Conservation (phyloP, 1,140 invertebrate species). For the Laupala kohalensis region DNA sequence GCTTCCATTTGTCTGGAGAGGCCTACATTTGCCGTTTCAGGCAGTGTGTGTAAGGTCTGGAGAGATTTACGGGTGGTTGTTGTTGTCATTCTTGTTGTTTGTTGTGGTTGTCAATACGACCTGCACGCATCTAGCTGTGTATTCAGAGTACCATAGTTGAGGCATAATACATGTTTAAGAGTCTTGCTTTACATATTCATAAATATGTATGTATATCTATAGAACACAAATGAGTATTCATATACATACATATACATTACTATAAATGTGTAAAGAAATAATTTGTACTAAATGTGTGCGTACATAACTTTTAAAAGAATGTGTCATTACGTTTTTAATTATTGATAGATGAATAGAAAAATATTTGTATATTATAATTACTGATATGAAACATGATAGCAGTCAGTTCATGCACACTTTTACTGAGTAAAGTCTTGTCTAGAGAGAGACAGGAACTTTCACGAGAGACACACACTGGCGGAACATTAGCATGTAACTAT, state of each 20-base stretch:
- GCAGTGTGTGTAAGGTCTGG: constrained; percentile 7
- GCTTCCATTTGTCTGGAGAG: constrained; percentile 13
- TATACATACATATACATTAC: background rate
- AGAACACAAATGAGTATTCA: background rate
- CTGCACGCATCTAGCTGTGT: constrained; percentile 4
- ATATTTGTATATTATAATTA: background rate
- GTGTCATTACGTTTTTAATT: constrained; percentile 6
- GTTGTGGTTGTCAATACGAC: constrained; percentile 6
- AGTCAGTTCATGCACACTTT: constrained; percentile 5
- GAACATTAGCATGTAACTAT: background rate
- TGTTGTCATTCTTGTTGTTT: constrained; percentile 12
- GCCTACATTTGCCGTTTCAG: constrained; percentile 3
- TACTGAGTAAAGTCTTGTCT: background rate
- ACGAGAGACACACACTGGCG: background rate
- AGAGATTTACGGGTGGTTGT: constrained; percentile 13
- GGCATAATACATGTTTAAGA: constrained; percentile 2
- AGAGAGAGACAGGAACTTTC: background rate
- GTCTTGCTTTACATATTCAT: background rate
- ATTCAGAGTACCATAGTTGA: constrained; percentile 4
- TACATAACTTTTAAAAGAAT: background rate
- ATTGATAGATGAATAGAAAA: background rate
- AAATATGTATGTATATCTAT: constrained; percentile 1
- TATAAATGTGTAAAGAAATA: constrained; percentile 1
- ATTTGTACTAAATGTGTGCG: constrained; percentile 4
- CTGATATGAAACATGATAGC: background rate